Evolutionary conservation across 2,113 vertebrate species (phyloP).

Genomic region (Geothlypis trichas): DNA sequence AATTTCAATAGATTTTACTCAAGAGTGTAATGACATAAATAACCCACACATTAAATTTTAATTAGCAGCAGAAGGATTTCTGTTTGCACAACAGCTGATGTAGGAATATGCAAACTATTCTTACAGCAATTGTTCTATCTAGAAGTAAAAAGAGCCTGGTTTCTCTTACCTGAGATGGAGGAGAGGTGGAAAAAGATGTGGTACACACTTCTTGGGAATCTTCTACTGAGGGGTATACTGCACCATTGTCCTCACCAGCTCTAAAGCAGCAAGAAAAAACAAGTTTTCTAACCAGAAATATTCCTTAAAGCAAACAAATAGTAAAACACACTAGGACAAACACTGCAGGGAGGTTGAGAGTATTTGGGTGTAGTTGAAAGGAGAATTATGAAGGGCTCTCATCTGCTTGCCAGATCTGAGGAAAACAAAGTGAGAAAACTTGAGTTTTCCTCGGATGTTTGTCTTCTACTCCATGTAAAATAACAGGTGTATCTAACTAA

Average conservation of each 20-base stretch:
- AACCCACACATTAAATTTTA: background rate
- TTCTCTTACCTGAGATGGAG: conserved; percentile 90
- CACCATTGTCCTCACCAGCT: conserved; percentile 84
- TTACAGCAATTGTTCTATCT: background rate
- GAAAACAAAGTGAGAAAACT: background rate
- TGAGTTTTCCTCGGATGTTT: background rate
- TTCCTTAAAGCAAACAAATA: background rate
- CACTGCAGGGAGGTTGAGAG: background rate
- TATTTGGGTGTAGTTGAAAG: conserved; percentile 39
- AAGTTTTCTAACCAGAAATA: background rate
- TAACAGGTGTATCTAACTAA: background rate
- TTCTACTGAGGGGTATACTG: conserved; percentile 84
- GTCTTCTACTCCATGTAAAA: background rate
- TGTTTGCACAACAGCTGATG: background rate
- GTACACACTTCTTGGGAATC: conserved; percentile 98
- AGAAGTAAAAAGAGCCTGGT: background rate
- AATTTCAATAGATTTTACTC: background rate
- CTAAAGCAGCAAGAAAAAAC: conserved; percentile 41
- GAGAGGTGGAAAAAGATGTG: conserved; percentile 98
- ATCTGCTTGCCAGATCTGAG: background rate
- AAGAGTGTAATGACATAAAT: background rate
- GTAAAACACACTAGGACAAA: background rate
- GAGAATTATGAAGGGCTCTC: conserved; percentile 35
- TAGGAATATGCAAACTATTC: background rate
- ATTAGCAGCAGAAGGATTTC: background rate